A percentile compares a stretch with the other conserved stretches of the same genome.
Conservation (phyloP, 2,113 vertebrate species). For the Brachyhypopomus gauderio region DNA sequence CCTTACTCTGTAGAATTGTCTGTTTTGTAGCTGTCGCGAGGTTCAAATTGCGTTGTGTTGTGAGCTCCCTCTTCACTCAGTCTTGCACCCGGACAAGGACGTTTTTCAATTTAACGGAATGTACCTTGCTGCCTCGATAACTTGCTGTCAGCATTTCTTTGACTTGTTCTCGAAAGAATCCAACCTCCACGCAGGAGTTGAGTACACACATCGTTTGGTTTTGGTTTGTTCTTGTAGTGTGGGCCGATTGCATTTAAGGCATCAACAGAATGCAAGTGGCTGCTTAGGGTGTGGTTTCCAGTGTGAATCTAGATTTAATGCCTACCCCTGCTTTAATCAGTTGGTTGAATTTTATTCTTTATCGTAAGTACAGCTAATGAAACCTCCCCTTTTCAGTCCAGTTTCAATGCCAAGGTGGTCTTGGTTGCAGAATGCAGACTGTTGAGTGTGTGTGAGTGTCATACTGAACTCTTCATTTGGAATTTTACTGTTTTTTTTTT, state of each 20-base stretch:
- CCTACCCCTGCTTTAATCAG: conserved; percentile 19
- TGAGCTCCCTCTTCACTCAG: conserved; percentile 77
- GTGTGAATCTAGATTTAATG: conserved; percentile 38
- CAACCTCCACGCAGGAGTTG: conserved; percentile 28
- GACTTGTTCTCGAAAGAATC: conserved; percentile 11
- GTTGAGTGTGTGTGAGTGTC: not conserved
- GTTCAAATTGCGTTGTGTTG: conserved; percentile 88
- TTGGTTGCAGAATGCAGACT: not conserved
- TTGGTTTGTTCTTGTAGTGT: conserved; percentile 37
- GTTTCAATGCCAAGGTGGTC: not conserved
- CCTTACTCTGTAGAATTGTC: conserved; percentile 76
- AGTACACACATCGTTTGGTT: conserved; percentile 19
- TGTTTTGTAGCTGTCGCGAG: conserved; percentile 86
- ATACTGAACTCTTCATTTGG: not conserved
- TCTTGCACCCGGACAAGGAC: conserved; percentile 80
- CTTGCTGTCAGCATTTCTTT: conserved; percentile 73
- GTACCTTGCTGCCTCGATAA: conserved; percentile 90
- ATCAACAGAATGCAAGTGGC: conserved; percentile 25
- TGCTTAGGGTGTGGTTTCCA: conserved; percentile 38
- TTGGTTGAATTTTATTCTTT: not conserved
- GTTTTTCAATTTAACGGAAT: conserved; percentile 83
- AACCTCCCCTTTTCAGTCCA: not conserved
- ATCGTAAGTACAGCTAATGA: not conserved
- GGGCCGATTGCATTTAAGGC: conserved; percentile 16
- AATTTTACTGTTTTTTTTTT: not conserved